Evolutionary conservation across 2,797 vertebrate genomes (phyloP), one percentile per base, ranked within the genome.

Genomic region (Oryzias sinensis): DNA sequence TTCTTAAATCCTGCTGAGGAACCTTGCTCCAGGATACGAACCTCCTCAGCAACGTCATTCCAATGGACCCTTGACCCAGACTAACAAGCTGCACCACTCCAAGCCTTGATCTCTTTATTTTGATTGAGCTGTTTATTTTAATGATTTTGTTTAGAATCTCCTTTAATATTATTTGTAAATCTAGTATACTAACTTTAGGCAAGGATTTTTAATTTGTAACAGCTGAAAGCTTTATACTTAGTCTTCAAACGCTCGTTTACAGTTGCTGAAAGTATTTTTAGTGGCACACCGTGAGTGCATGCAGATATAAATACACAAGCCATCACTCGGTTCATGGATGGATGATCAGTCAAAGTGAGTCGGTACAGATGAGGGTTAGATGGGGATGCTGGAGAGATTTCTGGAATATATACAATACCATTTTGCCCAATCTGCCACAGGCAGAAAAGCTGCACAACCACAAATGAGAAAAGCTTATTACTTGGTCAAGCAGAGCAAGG

Each of bases 1-100:
- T 53, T 59, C 84, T 85, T 85, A 86, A 89, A 89, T 90, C 85
- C 88, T 74, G 82, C 84, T 88, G 81, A 83, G 69, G 70, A 72
- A 87, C 81, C 79, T 87, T 84, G 82, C 87, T 88, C 59, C 55
- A 57, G 84, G 83, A 84, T 73, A 54, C 68, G 68, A 53, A 69
- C 69, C 77, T 77, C 68, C 74, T 77, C 24, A 58, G 60, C 67
- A 59, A 81, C 52, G 43, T 70, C 81, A 68, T 80, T 58, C 74
- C 58, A 45, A 55, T 88, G 82, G 88, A 87, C 83, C 53, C 63
- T 79, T 79, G 80, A 84, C 83, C 83, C 20, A 29, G 20, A 44
- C 29, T 41, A 51, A 41, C 16, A 1, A 68, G 37, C 29, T 62
- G 42, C 64, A 29, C 53, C 43, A 42, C 45, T 55, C 25, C 50